Conservation (phyloP, 2,797 vertebrate genomes). For the Falco concolor region DNA sequence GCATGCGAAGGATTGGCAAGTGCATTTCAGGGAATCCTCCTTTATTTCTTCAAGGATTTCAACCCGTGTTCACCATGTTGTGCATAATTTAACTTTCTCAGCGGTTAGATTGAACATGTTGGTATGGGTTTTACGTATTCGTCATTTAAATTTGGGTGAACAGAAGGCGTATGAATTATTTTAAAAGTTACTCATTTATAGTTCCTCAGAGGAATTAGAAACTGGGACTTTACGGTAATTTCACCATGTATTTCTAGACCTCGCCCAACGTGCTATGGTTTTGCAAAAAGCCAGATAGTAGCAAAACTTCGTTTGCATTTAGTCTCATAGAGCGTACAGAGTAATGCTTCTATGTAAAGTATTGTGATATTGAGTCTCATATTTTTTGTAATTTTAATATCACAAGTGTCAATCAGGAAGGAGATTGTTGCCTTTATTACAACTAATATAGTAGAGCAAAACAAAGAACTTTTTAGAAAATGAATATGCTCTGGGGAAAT, state of each 20-base stretch:
- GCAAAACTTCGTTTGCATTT: constrained; percentile 21
- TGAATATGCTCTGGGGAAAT: constrained; percentile 67
- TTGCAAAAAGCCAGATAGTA: constrained; percentile 12
- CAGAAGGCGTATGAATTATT: background rate
- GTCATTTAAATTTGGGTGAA: background rate
- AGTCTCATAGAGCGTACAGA: background rate
- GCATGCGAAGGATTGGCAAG: background rate
- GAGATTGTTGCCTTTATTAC: constrained; percentile 44
- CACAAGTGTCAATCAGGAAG: background rate
- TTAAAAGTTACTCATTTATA: constrained; percentile 45
- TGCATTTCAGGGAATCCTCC: constrained; percentile 46
- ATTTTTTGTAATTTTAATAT: constrained; percentile 32
- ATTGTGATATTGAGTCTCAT: background rate
- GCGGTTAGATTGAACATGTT: background rate
- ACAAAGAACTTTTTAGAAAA: constrained; percentile 71
- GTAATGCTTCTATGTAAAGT: constrained; percentile 17
- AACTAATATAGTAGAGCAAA: constrained; percentile 39
- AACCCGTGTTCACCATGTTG: constrained; percentile 18
- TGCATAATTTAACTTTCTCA: constrained; percentile 38
- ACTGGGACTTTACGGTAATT: constrained; percentile 18
- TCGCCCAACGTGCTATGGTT: background rate
- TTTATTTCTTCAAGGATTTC: constrained; percentile 59
- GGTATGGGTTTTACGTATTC: background rate
- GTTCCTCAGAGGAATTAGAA: constrained; percentile 39
- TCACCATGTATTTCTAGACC: constrained; percentile 38